phyloP scores from a whole-genome alignment of 1,140 invertebrate genomes.

The Adelges cooleyi region DNA sequence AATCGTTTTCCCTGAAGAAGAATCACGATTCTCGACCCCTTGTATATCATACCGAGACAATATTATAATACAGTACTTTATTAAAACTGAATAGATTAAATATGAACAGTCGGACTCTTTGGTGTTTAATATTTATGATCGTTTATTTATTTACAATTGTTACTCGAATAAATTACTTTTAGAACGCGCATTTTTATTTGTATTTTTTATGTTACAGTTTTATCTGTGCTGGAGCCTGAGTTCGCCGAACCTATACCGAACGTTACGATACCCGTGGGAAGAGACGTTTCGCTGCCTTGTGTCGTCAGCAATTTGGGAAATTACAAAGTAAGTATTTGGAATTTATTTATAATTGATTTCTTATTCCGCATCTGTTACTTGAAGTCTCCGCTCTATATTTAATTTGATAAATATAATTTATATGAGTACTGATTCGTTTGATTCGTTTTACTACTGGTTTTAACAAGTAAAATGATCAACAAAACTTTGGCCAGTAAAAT shows the following conservation, averaged over 20 bases:
- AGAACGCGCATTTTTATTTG: background rate
- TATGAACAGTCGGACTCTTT: background rate
- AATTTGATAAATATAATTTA: background rate
- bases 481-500: no score
- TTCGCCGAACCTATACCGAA: constrained; percentile 80
- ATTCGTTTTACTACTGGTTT: background rate
- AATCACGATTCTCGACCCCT: no score
- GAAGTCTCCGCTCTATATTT: background rate
- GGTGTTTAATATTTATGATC: constrained; percentile 1
- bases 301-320: constrained; percentile 75
- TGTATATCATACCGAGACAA: no score
- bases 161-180: constrained; percentile 5
- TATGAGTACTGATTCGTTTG: background rate
- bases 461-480: constrained; percentile 4
- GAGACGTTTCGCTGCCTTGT: constrained; percentile 75
- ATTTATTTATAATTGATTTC: constrained; percentile 35
- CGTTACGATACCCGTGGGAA: constrained; percentile 72
- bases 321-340: constrained; percentile 59
- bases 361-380: background rate
- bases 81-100: constrained; percentile 18
- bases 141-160: constrained; percentile 18
- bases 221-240: constrained; percentile 60
- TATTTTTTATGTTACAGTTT: constrained; percentile 47
- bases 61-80: no score
- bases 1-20: no score